Evolutionary conservation across 1,140 invertebrate species (phyloP), one percentile per base, ranked within the genome.

Genomic region (Caerostris extrusa): DNA sequence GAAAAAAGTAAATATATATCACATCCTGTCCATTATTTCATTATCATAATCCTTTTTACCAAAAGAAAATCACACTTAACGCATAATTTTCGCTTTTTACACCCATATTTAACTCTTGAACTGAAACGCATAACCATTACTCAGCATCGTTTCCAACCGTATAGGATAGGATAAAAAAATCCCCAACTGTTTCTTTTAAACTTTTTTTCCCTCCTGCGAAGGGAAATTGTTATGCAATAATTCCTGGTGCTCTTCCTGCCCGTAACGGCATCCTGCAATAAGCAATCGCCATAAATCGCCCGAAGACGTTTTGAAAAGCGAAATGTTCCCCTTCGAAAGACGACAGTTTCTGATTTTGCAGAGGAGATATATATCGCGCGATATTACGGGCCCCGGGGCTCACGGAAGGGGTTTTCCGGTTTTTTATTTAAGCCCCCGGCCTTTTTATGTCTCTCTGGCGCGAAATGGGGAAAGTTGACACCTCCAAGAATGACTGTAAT

Each of bases 151-250:
- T 34, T 34, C 0, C 34, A 34, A 34, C 34, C 34, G 34, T 34
- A 34, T 34, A 34, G 34, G 10, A 19, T 8, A 77, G 50, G 34
- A 12, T 53, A 77, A 53, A 53, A 50, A 50, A 64, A 64, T 14
- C 17, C 17, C 61, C 8, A 64, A 17, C 7, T 34, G 34, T 34
- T 34, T 34, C 61, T 10, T 17, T 5, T 77, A 12, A 19, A 77
- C 34, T 53, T 77, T 77, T 53, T 19, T 19, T 34, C 50, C 69
- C 34, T 77, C 0, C 71, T 5, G 3, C 3, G 2, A 50, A 12
- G 71, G 34, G 71, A 34, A 77, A 77, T 50, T 77, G 50, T 19
- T 77, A 77, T 77, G 71, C 71, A 77, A 14, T 34, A 50, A 77
- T 77, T 50, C 34, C 5, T 50, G 71, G 34, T 14, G 17, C 8